A percentile compares a stretch with the other conserved stretches of the same genome.
These are phyloP conservation scores for Drosophila pegasa DNA, from an alignment of 2,888 invertebrate genomes.

Conservation along the genomic window DNA sequence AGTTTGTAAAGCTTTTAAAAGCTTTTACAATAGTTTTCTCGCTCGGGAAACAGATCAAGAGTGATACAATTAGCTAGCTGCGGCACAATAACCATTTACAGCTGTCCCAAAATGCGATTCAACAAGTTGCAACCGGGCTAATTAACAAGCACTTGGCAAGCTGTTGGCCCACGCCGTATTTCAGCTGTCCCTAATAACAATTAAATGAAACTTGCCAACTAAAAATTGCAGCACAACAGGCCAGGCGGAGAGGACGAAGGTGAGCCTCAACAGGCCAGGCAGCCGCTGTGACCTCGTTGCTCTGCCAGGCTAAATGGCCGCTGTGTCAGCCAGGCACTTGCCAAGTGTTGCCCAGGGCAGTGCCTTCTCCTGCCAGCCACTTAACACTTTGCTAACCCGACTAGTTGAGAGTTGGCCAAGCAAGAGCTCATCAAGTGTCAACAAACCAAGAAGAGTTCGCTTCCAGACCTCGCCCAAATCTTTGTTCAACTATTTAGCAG, in stretches of 20 bases:
- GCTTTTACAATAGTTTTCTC: not conserved
- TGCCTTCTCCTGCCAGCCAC: constrained; percentile 31
- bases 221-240: constrained; percentile 55
- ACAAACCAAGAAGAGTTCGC: constrained; percentile 14
- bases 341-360: constrained; percentile 23
- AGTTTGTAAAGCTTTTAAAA: constrained; percentile 17
- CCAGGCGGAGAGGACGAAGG: constrained; percentile 24
- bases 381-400: constrained; percentile 32
- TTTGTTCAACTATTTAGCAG: not conserved
- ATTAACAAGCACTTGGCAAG: constrained; percentile 66
- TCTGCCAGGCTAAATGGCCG: constrained; percentile 39
- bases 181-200: constrained; percentile 69
- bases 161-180: constrained; percentile 37
- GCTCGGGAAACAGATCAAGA: not conserved
- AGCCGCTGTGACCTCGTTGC: constrained; percentile 47
- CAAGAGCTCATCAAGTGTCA: constrained; percentile 29
- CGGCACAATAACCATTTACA: constrained; percentile 6
- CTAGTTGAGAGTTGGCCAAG: constrained; percentile 28
- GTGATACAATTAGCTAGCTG: constrained; percentile 2
- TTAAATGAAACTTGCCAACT: constrained; percentile 67
- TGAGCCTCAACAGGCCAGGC: constrained; percentile 52
- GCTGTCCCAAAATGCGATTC: constrained; percentile 23
- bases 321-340: constrained; percentile 39
- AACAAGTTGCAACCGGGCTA: constrained; percentile 59
- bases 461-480: not conserved